These are phyloP conservation scores for Catostomus latipinnis DNA, from an alignment of 2,797 vertebrate species.

Conservation along the genomic window DNA sequence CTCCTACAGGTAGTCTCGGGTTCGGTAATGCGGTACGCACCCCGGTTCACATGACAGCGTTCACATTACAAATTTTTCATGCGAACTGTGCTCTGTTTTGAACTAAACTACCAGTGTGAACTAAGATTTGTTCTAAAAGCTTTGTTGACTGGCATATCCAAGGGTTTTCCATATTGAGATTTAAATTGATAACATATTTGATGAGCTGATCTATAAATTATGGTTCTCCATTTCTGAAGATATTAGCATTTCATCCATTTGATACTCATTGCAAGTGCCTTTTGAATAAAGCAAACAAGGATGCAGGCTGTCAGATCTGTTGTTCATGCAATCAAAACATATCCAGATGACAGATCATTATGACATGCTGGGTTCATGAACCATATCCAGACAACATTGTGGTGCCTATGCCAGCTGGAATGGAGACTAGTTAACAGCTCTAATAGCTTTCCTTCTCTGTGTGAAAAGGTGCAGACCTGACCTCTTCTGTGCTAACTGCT, in stretches of 20 bases:
- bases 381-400: conserved; percentile 22
- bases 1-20: too few relatives aligned
- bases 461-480: conserved; percentile 31
- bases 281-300: conserved; percentile 10
- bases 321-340: conserved; percentile 19
- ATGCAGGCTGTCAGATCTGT: conserved; percentile 28
- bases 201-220: neutral
- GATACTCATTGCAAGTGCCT: conserved; percentile 22
- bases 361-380: conserved; percentile 1
- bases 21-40: too few relatives aligned
- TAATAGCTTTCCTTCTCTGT: conserved; percentile 38
- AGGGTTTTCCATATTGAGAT: conserved; percentile 9
- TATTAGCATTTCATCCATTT: conserved; percentile 34
- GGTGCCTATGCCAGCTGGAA: conserved; percentile 30
- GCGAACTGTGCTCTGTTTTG: too few relatives aligned
- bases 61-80: too few relatives aligned
- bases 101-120: too few relatives aligned
- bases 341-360: conserved; percentile 11
- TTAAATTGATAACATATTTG: conserved; percentile 15
- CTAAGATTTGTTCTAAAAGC: conserved; percentile 2
- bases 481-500: conserved; percentile 25
- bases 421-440: conserved; percentile 18
- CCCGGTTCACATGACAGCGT: too few relatives aligned
- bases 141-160: conserved; percentile 5
- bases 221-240: neutral